Conservation (phyloP, 2,113 vertebrate genomes). For the Mirza zaza region DNA sequence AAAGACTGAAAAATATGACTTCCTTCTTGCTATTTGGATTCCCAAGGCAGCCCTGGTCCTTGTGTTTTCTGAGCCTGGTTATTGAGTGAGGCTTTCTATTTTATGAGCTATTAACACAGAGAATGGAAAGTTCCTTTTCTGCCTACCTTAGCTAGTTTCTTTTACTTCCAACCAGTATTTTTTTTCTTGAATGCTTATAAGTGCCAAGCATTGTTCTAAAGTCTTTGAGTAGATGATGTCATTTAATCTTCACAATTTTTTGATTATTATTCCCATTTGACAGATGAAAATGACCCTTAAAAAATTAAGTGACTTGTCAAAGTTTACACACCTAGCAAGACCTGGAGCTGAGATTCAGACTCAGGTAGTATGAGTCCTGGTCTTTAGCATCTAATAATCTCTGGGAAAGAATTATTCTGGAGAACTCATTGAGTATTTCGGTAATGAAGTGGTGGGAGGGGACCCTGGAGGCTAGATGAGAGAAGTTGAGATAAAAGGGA, state of each 20-base stretch:
- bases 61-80: not conserved
- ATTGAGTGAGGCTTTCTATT: not conserved
- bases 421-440: constrained; percentile 26
- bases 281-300: constrained; percentile 5
- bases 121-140: not conserved
- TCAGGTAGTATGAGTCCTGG: not conserved
- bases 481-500: not conserved
- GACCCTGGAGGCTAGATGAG: not conserved
- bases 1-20: not conserved
- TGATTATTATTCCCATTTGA: constrained; percentile 38
- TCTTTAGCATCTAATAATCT: not conserved
- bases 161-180: constrained; percentile 8
- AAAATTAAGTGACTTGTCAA: constrained; percentile 23
- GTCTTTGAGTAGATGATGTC: constrained; percentile 4
- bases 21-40: not conserved
- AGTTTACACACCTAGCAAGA: not conserved
- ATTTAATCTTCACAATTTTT: not conserved
- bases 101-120: not conserved
- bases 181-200: constrained; percentile 39
- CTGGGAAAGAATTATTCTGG: constrained; percentile 17
- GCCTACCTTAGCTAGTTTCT: not conserved
- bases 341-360: not conserved
- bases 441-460: not conserved
- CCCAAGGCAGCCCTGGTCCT: not conserved
- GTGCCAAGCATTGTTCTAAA: not conserved